Percentiles rank a stretch among this genome's conserved stretches.
Conservation (phyloP, 2,888 invertebrate species). For the Chesias legatella region DNA sequence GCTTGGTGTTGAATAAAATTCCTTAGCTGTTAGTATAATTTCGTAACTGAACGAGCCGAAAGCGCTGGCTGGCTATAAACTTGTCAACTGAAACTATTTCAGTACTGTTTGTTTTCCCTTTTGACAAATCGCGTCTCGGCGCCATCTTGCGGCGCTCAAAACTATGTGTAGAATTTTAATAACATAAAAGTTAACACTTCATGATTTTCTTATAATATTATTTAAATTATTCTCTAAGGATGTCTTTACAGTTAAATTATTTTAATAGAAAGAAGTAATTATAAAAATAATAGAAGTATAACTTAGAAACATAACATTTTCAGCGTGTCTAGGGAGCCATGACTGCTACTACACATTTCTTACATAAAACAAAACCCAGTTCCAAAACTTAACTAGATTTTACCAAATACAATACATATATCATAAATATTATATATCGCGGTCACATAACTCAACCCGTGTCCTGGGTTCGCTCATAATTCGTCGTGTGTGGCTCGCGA, state of each 20-base stretch:
- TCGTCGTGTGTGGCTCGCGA: slow-evolving; percentile 78
- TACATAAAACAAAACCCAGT: slow-evolving; percentile 21
- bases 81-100: slow-evolving; percentile 76
- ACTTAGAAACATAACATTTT: too few relatives aligned
- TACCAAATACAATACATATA: slow-evolving; percentile 57
- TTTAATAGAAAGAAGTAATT: too few relatives aligned
- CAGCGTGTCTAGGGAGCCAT: background rate
- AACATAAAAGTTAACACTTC: slow-evolving; percentile 15
- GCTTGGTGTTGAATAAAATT: slow-evolving; percentile 51
- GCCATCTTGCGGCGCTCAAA: slow-evolving; percentile 58
- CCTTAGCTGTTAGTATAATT: slow-evolving; percentile 44
- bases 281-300: too few relatives aligned
- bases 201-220: background rate
- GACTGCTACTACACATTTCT: slow-evolving; percentile 3
- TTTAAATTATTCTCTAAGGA: background rate
- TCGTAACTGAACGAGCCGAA: slow-evolving; percentile 37
- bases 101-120: slow-evolving; percentile 72
- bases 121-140: slow-evolving; percentile 72
- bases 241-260: too few relatives aligned
- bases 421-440: slow-evolving; percentile 69
- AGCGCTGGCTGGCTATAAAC: slow-evolving; percentile 56
- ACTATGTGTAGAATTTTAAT: slow-evolving; percentile 28
- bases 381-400: slow-evolving; percentile 44
- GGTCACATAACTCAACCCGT: slow-evolving; percentile 67
- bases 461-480: slow-evolving; percentile 68